phyloP scores from a whole-genome alignment of 2,888 invertebrate species.

The Aporophyla nigra region DNA sequence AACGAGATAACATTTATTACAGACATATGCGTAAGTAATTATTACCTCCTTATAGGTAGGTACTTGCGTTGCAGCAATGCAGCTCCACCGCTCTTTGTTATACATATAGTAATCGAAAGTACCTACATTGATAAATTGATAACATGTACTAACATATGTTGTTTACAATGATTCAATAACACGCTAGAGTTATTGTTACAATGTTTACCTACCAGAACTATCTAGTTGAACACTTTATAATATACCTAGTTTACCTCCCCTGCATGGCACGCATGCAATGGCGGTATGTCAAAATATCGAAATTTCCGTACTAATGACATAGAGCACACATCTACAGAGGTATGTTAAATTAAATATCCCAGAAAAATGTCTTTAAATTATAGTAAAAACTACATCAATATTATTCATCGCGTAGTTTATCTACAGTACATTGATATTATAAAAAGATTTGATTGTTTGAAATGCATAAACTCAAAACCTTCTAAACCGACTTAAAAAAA shows the following conservation, averaged over 20 bases:
- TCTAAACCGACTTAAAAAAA: no score
- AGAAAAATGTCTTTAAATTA: neutral
- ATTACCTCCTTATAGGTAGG: neutral
- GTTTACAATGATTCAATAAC: neutral
- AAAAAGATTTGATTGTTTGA: no score
- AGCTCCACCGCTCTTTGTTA: neutral
- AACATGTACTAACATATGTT: neutral
- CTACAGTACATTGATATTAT: neutral
- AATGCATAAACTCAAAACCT: no score
- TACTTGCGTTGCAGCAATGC: neutral
- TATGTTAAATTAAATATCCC: no score
- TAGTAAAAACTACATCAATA: neutral
- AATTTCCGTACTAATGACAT: no score
- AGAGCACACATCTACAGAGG: no score
- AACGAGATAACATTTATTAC: neutral
- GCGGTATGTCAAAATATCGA: neutral
- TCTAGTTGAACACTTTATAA: neutral
- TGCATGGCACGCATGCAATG: neutral
- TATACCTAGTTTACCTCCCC: neutral
- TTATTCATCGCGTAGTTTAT: neutral
- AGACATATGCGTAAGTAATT: neutral
- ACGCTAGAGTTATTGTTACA: neutral
- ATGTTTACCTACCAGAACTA: neutral
- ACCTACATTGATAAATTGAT: neutral
- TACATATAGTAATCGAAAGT: neutral